A percentile compares a stretch with the other conserved stretches of the same genome.
phyloP scores from a whole-genome alignment of 92 coral and sea anemone species.

The Paramuricea clavata region DNA sequence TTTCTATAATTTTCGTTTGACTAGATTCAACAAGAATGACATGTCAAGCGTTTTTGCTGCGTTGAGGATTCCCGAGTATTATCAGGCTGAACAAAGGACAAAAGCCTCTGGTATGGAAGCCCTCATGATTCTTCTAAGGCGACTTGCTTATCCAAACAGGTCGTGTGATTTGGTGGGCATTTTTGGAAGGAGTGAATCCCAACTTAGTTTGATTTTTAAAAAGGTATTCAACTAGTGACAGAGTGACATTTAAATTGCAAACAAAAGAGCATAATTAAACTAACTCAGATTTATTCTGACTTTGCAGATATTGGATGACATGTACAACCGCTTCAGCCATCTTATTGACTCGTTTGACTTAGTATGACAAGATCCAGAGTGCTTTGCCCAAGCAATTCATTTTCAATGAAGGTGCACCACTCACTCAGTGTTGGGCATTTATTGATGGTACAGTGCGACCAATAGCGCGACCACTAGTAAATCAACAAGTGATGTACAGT shows the following conservation, averaged over 20 bases:
- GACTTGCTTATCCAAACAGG: conserved; percentile 60
- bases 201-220: conserved; percentile 59
- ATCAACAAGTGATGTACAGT: not conserved
- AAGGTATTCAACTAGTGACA: conserved; percentile 22
- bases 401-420: not conserved
- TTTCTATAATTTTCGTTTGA: too few relatives aligned
- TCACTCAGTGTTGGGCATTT: conserved; percentile 7
- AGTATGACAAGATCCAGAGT: not conserved
- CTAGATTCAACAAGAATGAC: too few relatives aligned
- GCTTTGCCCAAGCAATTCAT: not conserved
- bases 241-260: too few relatives aligned
- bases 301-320: conserved; percentile 59
- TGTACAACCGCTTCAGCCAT: conserved; percentile 56
- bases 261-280: too few relatives aligned
- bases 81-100: not conserved
- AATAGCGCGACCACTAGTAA: not conserved
- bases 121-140: conserved; percentile 49
- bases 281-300: too few relatives aligned
- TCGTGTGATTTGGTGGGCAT: conserved; percentile 59
- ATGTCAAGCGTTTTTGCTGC: not conserved
- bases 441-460: conserved; percentile 15
- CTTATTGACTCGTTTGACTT: conserved; percentile 63
- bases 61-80: not conserved
- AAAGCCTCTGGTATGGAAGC: conserved; percentile 52
- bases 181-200: conserved; percentile 62